Evolutionary conservation across 2,888 invertebrate genomes (phyloP), one percentile per base, ranked within the genome.

Genomic region (Belgica antarctica): DNA sequence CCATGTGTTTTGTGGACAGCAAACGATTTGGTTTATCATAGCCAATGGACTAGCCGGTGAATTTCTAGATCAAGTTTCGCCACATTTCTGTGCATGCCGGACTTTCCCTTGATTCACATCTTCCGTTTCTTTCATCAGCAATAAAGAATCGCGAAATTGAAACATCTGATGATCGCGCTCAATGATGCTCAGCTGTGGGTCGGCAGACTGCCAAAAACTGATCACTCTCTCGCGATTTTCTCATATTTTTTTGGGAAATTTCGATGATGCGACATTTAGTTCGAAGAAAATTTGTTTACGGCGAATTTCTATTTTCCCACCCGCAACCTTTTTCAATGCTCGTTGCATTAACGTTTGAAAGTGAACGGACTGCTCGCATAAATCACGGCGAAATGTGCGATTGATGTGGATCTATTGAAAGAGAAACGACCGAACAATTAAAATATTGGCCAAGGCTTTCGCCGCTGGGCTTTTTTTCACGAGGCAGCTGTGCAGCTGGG

Each of bases 241-340:
- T n/a, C n/a, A n/a, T n/a, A n/a, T n/a, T n/a, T 36, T 62, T 19
- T 12, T 36, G 34, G 62, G 62, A 62, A 62, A 62, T 62, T 62
- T 62, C 7, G 10, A 31, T 62, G 62, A 62, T 62, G 34, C 19
- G 36, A 62, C 34, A 36, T 22, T 10, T 19, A n/a, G 34, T 62
- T 12, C 15, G 28, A 24, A 12, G 62, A 41, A 62, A 62, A 62
- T 17, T 19, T 19, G 36, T 62, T 62, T 34, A 36, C 62, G 62
- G 28, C 34, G 5, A 17, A 28, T 62, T 34, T 2, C 24, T 17
- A 2, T 62, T 34, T 27, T 59, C 46, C 8, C 46, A n/a, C n/a
- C 12, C 41, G 41, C 5, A 41, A 41, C 10, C n/a, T n/a, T 31
- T 31, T 52, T 8, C 5, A 52, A 52, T n/a, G 41, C 41, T 15